These are phyloP conservation scores for Dicaeum eximium DNA, from an alignment of 2,113 vertebrate species.

Conservation along the genomic window DNA sequence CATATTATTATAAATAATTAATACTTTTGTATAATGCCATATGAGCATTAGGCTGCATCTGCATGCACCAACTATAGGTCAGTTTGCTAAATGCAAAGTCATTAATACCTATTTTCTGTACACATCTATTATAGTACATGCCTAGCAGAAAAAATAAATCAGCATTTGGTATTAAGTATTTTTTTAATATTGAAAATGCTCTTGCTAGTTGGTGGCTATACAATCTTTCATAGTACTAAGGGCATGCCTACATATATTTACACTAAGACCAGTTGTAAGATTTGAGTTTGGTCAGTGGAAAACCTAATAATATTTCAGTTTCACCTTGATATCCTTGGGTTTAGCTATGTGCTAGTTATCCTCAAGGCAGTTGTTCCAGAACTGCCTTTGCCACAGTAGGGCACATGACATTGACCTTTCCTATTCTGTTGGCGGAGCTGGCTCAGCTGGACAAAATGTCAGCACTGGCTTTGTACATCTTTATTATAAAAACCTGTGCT, in stretches of 20 bases:
- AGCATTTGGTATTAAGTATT: neutral
- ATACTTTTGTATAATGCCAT: accelerated
- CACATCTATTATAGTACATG: neutral
- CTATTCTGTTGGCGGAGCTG: neutral
- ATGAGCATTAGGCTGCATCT: neutral
- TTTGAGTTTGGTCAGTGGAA: neutral
- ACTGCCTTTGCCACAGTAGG: neutral
- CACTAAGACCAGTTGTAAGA: neutral
- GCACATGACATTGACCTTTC: neutral
- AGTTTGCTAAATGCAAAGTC: neutral
- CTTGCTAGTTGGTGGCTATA: neutral
- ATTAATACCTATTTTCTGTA: neutral
- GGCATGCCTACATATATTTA: too few relatives aligned
- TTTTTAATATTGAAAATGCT: neutral
- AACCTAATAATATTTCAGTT: neutral
- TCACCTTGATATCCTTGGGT: neutral
- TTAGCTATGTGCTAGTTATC: neutral
- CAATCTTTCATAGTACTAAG: neutral
- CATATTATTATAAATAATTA: neutral
- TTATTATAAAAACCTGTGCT: neutral
- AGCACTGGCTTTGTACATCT: neutral
- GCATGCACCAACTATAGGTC: neutral
- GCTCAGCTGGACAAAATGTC: neutral
- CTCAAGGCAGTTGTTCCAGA: neutral
- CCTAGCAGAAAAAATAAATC: neutral